Conservation (phyloP, 2,113 vertebrate species). For the Tupaia tana region DNA sequence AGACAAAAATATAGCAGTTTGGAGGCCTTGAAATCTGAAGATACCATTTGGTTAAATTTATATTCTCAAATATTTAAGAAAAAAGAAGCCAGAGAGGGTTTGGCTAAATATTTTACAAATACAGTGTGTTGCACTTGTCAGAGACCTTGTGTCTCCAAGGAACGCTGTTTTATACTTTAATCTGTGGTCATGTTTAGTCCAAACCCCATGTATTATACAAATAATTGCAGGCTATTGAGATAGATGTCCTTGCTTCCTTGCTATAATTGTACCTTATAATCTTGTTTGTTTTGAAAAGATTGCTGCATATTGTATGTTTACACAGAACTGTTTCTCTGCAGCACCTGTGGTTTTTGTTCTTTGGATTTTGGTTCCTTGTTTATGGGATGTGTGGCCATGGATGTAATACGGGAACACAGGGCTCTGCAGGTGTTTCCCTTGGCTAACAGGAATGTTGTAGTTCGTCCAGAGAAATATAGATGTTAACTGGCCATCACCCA, state of each 20-base stretch:
- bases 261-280: slow-evolving; percentile 61
- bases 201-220: slow-evolving; percentile 67
- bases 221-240: slow-evolving; percentile 33
- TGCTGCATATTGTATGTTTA: slow-evolving; percentile 66
- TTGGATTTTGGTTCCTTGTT: slow-evolving; percentile 76
- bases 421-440: slow-evolving; percentile 85
- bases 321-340: slow-evolving; percentile 65
- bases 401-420: slow-evolving; percentile 38
- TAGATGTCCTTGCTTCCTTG: slow-evolving; percentile 64
- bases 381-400: slow-evolving; percentile 68
- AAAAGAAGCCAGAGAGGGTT: slow-evolving; percentile 44
- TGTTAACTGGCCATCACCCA: slow-evolving; percentile 73
- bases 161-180: slow-evolving; percentile 18
- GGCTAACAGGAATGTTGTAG: slow-evolving; percentile 66
- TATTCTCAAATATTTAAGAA: slow-evolving; percentile 24
- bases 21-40: not conserved
- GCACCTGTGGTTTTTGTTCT: slow-evolving; percentile 80
- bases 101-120: slow-evolving; percentile 64
- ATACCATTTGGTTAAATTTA: slow-evolving; percentile 11
- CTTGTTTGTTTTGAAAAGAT: slow-evolving; percentile 78
- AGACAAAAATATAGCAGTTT: slow-evolving; percentile 1
- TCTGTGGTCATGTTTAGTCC: slow-evolving; percentile 72
- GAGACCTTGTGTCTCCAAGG: slow-evolving; percentile 37
- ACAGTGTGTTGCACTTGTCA: slow-evolving; percentile 51
- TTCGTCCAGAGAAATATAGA: slow-evolving; percentile 73